A percentile compares a stretch with the other conserved stretches of the same genome.
Evolutionary conservation across 2,888 invertebrate species (phyloP).

Genomic region (Rhodophaea formosa): DNA sequence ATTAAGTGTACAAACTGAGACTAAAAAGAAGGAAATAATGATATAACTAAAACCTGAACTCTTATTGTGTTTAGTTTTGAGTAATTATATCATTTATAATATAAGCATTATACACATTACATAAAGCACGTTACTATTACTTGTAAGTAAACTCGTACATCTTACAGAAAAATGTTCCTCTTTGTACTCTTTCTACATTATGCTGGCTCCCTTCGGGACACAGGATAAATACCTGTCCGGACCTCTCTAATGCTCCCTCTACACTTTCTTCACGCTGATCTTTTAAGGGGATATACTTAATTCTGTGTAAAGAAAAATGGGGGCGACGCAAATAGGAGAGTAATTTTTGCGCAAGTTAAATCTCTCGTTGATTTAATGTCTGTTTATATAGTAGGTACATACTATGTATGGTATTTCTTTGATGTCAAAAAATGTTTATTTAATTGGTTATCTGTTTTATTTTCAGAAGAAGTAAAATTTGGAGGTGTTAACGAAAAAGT

Average conservation of each 20-base stretch:
- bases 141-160: no score
- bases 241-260: constrained; percentile 15
- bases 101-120: no score
- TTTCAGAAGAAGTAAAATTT: no score
- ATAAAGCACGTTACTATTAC: no score
- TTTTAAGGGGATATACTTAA: constrained; percentile 13
- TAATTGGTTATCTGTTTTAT: background rate
- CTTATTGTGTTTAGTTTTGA: no score
- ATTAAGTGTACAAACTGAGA: no score
- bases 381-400: background rate
- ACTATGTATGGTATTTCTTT: background rate
- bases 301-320: constrained; percentile 12
- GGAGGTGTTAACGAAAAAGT: no score
- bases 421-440: background rate
- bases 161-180: no score
- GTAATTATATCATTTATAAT: no score
- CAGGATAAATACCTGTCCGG: constrained; percentile 15
- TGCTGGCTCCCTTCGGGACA: background rate
- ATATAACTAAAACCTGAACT: no score
- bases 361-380: background rate
- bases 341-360: background rate
- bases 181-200: background rate
- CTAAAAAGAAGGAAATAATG: no score
- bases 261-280: constrained; percentile 14
- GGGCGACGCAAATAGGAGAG: constrained; percentile 7